phyloP scores from a whole-genome alignment of 2,113 vertebrate genomes.

The Axis porcinus region DNA sequence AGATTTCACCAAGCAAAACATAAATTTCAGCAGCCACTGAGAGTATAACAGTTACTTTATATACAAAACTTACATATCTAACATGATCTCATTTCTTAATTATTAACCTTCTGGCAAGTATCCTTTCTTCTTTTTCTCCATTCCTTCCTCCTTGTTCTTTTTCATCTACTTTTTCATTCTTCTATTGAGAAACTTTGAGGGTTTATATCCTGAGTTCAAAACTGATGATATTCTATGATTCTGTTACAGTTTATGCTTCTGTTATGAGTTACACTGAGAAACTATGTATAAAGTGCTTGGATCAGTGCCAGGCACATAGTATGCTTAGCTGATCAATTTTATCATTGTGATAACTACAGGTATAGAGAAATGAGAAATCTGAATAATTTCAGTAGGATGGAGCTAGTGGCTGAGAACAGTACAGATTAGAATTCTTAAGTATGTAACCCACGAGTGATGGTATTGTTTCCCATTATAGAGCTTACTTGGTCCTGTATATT shows the following conservation, averaged over 20 bases:
- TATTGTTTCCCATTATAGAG: background rate
- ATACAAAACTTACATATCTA: background rate
- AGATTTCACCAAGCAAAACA: background rate
- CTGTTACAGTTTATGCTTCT: background rate
- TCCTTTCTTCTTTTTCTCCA: background rate
- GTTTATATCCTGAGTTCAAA: background rate
- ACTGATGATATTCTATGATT: background rate
- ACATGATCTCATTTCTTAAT: background rate
- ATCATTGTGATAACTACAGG: background rate
- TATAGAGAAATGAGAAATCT: background rate
- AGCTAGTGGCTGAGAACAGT: background rate
- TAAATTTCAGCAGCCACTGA: background rate
- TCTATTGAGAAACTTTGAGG: background rate
- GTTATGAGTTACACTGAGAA: background rate
- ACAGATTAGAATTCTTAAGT: background rate
- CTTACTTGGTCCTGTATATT: background rate
- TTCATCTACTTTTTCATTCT: background rate
- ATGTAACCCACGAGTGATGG: background rate
- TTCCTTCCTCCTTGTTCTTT: background rate
- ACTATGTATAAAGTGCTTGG: background rate
- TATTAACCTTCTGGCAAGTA: background rate
- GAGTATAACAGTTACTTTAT: background rate
- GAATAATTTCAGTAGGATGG: background rate
- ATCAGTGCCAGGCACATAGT: background rate
- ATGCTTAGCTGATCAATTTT: background rate